Evolutionary conservation across 2,888 invertebrate species (phyloP).

Genomic region (Sialis fuliginosa): DNA sequence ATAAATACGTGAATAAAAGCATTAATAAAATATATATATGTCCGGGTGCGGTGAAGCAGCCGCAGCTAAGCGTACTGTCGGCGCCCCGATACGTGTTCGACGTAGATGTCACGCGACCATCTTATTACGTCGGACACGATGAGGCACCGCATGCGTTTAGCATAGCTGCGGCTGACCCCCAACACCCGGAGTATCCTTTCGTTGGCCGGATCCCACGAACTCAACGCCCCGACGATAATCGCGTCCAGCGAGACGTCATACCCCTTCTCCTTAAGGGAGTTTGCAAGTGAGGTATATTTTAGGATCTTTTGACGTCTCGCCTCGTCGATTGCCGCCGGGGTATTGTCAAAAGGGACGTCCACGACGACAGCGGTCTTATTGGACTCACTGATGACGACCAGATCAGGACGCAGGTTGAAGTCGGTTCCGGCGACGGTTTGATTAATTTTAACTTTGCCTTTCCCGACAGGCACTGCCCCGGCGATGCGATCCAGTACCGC

Average conservation of each 20-base stretch:
- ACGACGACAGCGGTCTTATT: constrained; percentile 15
- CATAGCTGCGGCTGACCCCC: too few species aligned
- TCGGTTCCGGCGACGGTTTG: constrained; percentile 5
- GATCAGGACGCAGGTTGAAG: constrained; percentile 12
- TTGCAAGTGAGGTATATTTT: constrained; percentile 6
- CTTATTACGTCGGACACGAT: constrained; percentile 15
- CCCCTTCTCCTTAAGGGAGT: constrained; percentile 2
- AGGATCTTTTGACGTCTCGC: constrained; percentile 8
- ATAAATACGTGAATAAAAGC: too few species aligned
- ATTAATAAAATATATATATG: too few species aligned
- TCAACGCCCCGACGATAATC: constrained; percentile 16
- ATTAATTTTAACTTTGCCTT: constrained; percentile 9
- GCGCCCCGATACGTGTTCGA: constrained; percentile 16
- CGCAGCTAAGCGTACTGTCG: constrained; percentile 9
- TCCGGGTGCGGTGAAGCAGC: too few species aligned
- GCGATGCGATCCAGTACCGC: constrained; percentile 12
- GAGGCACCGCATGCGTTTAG: constrained; percentile 11
- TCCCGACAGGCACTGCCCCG: constrained; percentile 6
- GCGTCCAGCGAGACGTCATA: constrained; percentile 11
- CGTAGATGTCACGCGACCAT: constrained; percentile 18
- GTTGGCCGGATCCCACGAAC: constrained; percentile 16
- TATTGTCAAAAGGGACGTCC: constrained; percentile 15
- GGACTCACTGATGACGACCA: constrained; percentile 11
- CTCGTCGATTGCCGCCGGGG: constrained; percentile 12
- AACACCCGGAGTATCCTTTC: constrained; percentile 6